Conservation (phyloP, 1,140 invertebrate species). For the Eumeta japonica region DNA sequence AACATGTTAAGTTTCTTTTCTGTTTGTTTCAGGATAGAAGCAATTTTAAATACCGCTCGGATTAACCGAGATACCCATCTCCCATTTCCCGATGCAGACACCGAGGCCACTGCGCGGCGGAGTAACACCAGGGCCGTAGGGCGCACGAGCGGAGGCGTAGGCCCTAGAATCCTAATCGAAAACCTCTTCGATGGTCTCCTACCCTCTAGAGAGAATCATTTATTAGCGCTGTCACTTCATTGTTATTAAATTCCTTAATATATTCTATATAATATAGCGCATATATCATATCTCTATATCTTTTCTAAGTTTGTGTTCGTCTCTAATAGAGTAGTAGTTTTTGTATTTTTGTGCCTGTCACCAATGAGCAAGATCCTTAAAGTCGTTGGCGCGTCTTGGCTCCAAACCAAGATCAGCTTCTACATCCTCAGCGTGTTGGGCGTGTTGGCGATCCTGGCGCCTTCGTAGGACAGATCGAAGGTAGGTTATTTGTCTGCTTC, state of each 20-base stretch:
- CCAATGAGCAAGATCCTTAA: slow-evolving; percentile 64
- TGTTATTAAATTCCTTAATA: slow-evolving; percentile 55
- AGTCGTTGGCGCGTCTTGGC: slow-evolving; percentile 76
- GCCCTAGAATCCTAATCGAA: no score
- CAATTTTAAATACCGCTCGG: no score
- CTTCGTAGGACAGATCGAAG: slow-evolving; percentile 68
- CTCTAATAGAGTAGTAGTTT: slow-evolving; percentile 7
- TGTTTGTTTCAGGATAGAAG: no score
- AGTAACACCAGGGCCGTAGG: no score
- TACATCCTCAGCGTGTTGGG: slow-evolving; percentile 67
- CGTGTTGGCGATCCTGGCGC: slow-evolving; percentile 65
- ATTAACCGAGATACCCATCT: no score
- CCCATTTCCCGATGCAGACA: no score
- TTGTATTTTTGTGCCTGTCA: slow-evolving; percentile 8
- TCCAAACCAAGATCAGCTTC: slow-evolving; percentile 71
- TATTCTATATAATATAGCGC: slow-evolving; percentile 57
- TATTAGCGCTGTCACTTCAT: slow-evolving; percentile 56
- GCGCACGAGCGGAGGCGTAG: no score
- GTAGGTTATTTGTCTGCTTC: no score
- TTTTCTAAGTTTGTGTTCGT: background rate
- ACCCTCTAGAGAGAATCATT: slow-evolving; percentile 41
- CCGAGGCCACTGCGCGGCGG: no score
- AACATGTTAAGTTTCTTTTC: no score
- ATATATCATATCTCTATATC: slow-evolving; percentile 23
- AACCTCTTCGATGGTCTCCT: slow-evolving; percentile 47